These are phyloP conservation scores for Torymus auratus DNA, from an alignment of 2,888 invertebrate genomes.

Conservation along the genomic window DNA sequence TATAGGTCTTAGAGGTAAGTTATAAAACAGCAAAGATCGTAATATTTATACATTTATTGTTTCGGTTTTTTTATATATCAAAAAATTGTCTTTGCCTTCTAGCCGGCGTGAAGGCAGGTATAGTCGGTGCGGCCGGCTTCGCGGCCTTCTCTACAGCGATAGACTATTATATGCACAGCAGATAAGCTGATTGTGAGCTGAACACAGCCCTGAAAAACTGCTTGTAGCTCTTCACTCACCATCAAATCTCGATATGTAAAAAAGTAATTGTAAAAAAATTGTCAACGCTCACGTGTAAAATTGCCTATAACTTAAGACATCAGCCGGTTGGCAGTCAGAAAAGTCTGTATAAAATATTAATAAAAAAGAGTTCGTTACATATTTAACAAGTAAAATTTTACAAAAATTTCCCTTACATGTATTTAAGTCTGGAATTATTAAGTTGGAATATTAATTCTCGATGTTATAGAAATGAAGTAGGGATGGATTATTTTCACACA, in stretches of 20 bases:
- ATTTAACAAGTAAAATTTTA: conserved; percentile 54
- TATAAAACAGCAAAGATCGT: conserved; percentile 28
- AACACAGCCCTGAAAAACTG: conserved; percentile 6
- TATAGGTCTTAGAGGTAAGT: conserved; percentile 87
- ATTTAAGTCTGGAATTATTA: conserved; percentile 53
- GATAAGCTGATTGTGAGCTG: conserved; percentile 60
- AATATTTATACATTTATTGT: conserved; percentile 45
- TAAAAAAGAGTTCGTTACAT: conserved; percentile 51
- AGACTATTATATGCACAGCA: conserved; percentile 94
- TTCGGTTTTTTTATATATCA: conserved; percentile 43
- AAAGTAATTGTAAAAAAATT: conserved; percentile 50
- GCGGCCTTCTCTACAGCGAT: conserved; percentile 98
- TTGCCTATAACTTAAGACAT: conserved; percentile 44
- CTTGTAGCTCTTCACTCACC: conserved; percentile 7
- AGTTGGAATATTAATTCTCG: conserved; percentile 40
- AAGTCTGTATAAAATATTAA: conserved; percentile 54
- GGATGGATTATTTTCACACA: conserved; percentile 35
- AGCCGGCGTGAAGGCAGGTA: conserved; percentile 96
- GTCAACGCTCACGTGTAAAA: conserved; percentile 25
- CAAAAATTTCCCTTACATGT: conserved; percentile 42
- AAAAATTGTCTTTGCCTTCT: conserved; percentile 70
- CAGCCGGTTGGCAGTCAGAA: conserved; percentile 23
- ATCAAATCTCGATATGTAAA: conserved; percentile 48
- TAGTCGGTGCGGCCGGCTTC: conserved; percentile 97
- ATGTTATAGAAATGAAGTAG: conserved; percentile 31